phyloP scores from a whole-genome alignment of 92 coral and sea anemone species.

The Metridium senile region DNA sequence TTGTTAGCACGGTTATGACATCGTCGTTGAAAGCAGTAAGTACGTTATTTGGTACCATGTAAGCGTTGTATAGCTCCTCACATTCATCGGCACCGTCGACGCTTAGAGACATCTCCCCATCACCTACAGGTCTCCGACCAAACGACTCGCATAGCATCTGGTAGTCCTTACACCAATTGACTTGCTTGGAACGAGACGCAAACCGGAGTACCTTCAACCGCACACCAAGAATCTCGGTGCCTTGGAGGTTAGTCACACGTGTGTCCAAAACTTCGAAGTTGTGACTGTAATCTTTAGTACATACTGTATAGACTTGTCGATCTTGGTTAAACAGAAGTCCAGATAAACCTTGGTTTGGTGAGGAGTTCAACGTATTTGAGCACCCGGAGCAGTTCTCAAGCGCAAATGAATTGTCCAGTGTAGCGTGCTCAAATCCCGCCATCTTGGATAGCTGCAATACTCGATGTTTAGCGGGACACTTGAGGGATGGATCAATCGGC shows the following conservation, averaged over 20 bases:
- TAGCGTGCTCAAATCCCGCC: conserved; percentile 47
- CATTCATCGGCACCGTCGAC: conserved; percentile 6
- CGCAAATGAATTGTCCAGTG: conserved; percentile 37
- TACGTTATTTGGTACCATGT: conserved; percentile 14
- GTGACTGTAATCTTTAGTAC: conserved; percentile 26
- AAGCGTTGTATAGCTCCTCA: conserved; percentile 18
- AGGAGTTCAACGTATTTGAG: conserved; percentile 12
- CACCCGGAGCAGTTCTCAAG: conserved; percentile 39
- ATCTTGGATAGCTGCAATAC: conserved; percentile 24
- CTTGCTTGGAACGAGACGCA: conserved; percentile 15
- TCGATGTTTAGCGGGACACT: conserved; percentile 37
- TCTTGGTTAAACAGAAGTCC: conserved; percentile 3
- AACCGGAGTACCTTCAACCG: conserved; percentile 25
- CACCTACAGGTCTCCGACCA: conserved; percentile 40
- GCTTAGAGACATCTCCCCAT: neutral
- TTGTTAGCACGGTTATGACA: neutral
- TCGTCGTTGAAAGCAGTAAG: neutral
- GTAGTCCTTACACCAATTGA: conserved; percentile 41
- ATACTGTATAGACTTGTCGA: conserved; percentile 40
- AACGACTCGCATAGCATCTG: conserved; percentile 36
- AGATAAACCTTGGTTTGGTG: conserved; percentile 22
- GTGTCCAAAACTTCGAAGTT: conserved; percentile 54
- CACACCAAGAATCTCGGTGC: conserved; percentile 29
- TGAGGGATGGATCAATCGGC: conserved; percentile 30
- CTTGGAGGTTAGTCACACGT: conserved; percentile 8